Base-by-base conservation (phyloP, 2,888 invertebrate genomes). In the Philereme vetulata region DNA sequence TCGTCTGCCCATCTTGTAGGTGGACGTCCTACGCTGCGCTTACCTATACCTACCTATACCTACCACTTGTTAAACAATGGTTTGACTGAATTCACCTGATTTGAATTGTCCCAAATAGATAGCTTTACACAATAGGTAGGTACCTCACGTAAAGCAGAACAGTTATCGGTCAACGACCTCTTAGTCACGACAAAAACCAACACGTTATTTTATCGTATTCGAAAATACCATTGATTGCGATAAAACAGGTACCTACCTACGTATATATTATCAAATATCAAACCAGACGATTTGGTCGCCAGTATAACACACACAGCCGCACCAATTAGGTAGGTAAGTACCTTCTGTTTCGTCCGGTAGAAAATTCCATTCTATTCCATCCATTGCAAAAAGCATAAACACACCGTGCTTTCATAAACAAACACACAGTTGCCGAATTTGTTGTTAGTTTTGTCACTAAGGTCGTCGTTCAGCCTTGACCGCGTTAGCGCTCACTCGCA, bases 401-500 rank as follows among this genome's bases (percentile, higher is more conserved):
- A 21, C 21, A 21, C n/a, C n/a, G n/a, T n/a, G n/a, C n/a, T n/a
- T n/a, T 69, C 70, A 73, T 66, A 75, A 75, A 70, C 73, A 71
- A 66, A 65, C 67, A 61, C 62, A 59, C 72, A 71, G 62, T 67
- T 70, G 67, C 63, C 35, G 44, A 45, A 36, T 46, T 21, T n/a
- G 53, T 36, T 46, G 52, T 54, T 62, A 55, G 21, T n/a, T 47
- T 36, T 46, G 52, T 54, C 63, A 55, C 62, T 84, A 88, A 88
- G 86, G 88, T 88, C 84, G 77, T 70, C 79, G 79, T 62, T 74
- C 77, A 38, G 80, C 91, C 91, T 89, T 90, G 91, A 86, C 91
- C 90, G 78, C 83, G 81, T 84, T 86, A 86, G 86, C 90, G 86
- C 82, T 89, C 88, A 89, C 82, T 90, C 86, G 88, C 87, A 81